Percentiles rank a stretch among this genome's conserved stretches.
Evolutionary conservation across 2,888 invertebrate species (phyloP).

Genomic region (Panzeria rudis): DNA sequence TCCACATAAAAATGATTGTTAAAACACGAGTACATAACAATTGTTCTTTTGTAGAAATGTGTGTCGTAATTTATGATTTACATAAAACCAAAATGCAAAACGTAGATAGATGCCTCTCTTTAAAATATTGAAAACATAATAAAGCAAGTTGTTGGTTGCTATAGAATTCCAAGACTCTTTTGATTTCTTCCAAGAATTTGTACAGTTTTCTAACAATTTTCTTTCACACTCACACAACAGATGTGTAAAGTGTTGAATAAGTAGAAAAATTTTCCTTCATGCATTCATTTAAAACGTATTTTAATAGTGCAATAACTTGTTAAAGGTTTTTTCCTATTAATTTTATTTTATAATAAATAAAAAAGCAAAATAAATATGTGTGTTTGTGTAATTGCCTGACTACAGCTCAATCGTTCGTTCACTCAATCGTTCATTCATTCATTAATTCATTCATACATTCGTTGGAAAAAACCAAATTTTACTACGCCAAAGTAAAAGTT

Average conservation of each 20-base stretch:
- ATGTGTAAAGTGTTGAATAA: constrained; percentile 16
- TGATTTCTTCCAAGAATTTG: constrained; percentile 26
- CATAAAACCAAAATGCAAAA: constrained; percentile 21
- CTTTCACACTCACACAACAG: background rate
- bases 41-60: constrained; percentile 22
- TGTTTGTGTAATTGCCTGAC: constrained; percentile 38
- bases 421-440: constrained; percentile 25
- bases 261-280: constrained; percentile 12
- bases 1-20: constrained; percentile 41
- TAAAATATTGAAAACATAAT: constrained; percentile 11
- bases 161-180: constrained; percentile 42
- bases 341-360: constrained; percentile 26
- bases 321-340: background rate
- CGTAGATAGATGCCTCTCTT: background rate
- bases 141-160: constrained; percentile 7
- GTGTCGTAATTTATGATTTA: constrained; percentile 39
- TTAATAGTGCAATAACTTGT: constrained; percentile 3
- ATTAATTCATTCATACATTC: background rate
- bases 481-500: constrained; percentile 45
- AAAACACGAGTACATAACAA: background rate
- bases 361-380: background rate
- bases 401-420: constrained; percentile 38
- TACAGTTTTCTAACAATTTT: constrained; percentile 3
- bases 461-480: constrained; percentile 25
- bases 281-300: constrained; percentile 2